Base-by-base conservation (phyloP, 2,888 invertebrate species). In the Serripes groenlandicus region DNA sequence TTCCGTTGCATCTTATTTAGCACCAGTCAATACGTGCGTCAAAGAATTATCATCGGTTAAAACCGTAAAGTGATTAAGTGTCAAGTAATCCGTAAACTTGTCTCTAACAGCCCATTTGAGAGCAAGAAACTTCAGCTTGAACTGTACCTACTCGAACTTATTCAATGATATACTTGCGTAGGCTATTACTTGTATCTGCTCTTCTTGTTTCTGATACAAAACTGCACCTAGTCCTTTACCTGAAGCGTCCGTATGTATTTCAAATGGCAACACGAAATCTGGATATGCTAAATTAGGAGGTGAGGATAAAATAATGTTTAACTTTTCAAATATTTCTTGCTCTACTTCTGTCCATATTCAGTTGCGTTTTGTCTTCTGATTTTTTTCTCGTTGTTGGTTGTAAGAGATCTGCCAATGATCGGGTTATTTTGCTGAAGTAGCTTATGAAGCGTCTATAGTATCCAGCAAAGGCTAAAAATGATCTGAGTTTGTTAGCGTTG, bases 401-500 rank as follows among this genome's bases (percentile, higher is more conserved):
- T 35, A 84, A 21, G 7, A 84, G 54, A 11, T 78, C 74, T 49
- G 71, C 37, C 23, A 84, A 28, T 21, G 84, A 81, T 66, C 35
- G 77, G 0, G 81, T 74, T 21, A 75, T 78, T 32, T 78, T 75
- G 5, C 75, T 62, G 66, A 81, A 86, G 62, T 81, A 75, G 15
- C 62, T 60, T 0, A 82, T 69, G 42, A 86, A 86, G 0, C 71
- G 37, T n/a, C 81, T 26, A 52, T 83, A 83, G 37, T 81, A 84
- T 26, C 69, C 69, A 9, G 69, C 69, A 28, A 69, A 69, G 1
- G 69, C 56, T 9, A 75, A 23, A 35, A 75, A 75, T 54, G 68
- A 68, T 11, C 68, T 21, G 5, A 75, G 21, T 23, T 69, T 58
- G 32, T 69, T 42, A 68, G 76, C 15, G 70, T 70, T 30, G 76